A percentile compares a stretch with the other conserved stretches of the same genome.
phyloP scores from a whole-genome alignment of 2,888 invertebrate species.

The Cephus pygmeus region DNA sequence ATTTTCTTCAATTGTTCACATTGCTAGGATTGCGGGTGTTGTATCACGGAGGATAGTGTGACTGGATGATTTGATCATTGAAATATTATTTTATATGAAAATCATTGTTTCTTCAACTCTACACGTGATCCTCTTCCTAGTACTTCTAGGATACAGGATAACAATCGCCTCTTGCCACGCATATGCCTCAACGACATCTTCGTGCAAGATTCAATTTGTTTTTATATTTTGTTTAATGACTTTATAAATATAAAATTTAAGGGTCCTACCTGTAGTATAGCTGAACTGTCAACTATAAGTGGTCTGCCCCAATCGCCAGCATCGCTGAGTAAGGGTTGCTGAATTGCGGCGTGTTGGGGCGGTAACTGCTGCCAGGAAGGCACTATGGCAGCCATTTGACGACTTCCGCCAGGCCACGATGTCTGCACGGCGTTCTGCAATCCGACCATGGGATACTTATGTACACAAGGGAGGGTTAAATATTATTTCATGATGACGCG shows the following conservation, averaged over 20 bases:
- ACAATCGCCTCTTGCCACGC: conserved; percentile 22
- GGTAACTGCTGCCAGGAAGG: conserved; percentile 87
- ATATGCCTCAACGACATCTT: conserved; percentile 26
- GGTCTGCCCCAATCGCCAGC: conserved; percentile 80
- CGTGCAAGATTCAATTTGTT: not conserved
- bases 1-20: not conserved
- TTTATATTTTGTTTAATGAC: not conserved
- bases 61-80: not conserved
- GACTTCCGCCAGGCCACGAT: conserved; percentile 76
- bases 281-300: conserved; percentile 80
- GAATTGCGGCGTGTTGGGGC: conserved; percentile 71
- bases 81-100: not conserved
- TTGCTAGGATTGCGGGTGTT: not conserved
- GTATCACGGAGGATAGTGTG: not conserved
- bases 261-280: conserved; percentile 73
- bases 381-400: conserved; percentile 82
- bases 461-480: conserved; percentile 26
- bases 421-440: conserved; percentile 75
- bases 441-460: conserved; percentile 35
- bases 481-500: not conserved
- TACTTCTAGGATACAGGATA: conserved; percentile 22
- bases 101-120: conserved; percentile 15
- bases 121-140: conserved; percentile 20
- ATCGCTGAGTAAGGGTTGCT: conserved; percentile 72
- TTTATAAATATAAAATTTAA: not conserved